Evolutionary conservation across 1,140 invertebrate genomes (phyloP), one percentile per base, ranked within the genome.

Genomic region (Himalopsyche phryganea): DNA sequence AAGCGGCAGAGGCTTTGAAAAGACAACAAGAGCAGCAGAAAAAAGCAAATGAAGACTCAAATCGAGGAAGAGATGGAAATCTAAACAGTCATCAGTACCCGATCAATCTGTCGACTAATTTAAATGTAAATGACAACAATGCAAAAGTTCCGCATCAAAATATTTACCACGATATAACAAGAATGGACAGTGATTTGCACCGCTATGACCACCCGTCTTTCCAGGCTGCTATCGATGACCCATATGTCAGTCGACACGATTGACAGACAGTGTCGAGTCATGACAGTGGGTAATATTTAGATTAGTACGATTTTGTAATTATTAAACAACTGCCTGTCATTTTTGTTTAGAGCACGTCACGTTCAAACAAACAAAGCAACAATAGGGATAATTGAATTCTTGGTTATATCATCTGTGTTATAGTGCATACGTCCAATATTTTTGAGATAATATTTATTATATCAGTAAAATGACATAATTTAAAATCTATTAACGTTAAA

Each of bases 31-130:
- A 76, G 35, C 70, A 74, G 14, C 71, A 73, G 42, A 67, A 62
- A 15, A 75, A 69, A 40, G 66, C 50, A 7, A 68, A 60, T 17
- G 54, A 60, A 5, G 50, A 57, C 2, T 66, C 61, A 11, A 67
- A 47, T 36, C 66, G 67, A 56, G 72, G 68, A 50, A 50, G 50
- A 14, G 71, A 73, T 20, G 71, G 67, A 35, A 76, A 74, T 60
- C 61, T 68, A 38, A 77, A 78, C 33, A 78, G 74, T 45, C 76
- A 77, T 44, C 76, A 77, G 51, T 77, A 77, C 38, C 74, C 76
- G n/a, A 47, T 54, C 9, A 74, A 74, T 48, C 40, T 63, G 20
- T 45, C 51, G 4, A 52, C 61, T 1, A 58, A 46, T 32, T 32
- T 57, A 38, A 66, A 66, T 38, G 64, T 60, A 9, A 53, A 60